Conservation (phyloP, 1,140 invertebrate genomes). For the Theocolax elegans region DNA sequence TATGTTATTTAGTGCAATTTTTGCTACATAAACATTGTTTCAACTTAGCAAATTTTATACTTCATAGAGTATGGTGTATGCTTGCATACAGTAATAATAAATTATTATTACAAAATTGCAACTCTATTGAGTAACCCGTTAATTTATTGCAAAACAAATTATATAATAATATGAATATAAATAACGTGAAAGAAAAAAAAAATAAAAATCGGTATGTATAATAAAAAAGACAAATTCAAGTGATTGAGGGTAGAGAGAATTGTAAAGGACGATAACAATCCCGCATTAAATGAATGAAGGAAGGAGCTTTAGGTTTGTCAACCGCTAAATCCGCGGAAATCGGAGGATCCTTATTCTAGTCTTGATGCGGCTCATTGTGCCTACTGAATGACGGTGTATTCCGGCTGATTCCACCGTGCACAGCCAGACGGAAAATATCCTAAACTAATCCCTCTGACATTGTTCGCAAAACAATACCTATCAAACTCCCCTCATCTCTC, state of each 20-base stretch:
- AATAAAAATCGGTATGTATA: neutral
- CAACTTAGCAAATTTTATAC: too few species aligned
- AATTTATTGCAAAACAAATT: too few species aligned
- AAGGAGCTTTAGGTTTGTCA: conserved; percentile 23
- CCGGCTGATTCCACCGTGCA: neutral
- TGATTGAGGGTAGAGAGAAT: neutral
- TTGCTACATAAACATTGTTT: too few species aligned
- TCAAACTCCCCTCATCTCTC: conserved; percentile 7
- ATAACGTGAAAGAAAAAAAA: too few species aligned
- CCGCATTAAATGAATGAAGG: conserved; percentile 3
- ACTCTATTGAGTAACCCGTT: too few species aligned
- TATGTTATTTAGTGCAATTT: too few species aligned
- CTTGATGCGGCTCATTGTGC: conserved; percentile 22
- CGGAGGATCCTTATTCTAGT: conserved; percentile 22
- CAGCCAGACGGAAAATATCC: conserved; percentile 38
- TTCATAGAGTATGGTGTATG: too few species aligned
- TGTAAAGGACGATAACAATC: conserved; percentile 6
- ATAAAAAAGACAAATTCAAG: neutral
- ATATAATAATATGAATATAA: too few species aligned
- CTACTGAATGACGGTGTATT: neutral
- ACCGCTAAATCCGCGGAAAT: conserved; percentile 26
- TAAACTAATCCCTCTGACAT: conserved; percentile 54
- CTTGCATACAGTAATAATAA: too few species aligned
- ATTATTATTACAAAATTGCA: too few species aligned
- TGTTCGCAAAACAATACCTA: conserved; percentile 53